Conservation (phyloP, 1,140 invertebrate genomes). For the Bathynomus jamesi region DNA sequence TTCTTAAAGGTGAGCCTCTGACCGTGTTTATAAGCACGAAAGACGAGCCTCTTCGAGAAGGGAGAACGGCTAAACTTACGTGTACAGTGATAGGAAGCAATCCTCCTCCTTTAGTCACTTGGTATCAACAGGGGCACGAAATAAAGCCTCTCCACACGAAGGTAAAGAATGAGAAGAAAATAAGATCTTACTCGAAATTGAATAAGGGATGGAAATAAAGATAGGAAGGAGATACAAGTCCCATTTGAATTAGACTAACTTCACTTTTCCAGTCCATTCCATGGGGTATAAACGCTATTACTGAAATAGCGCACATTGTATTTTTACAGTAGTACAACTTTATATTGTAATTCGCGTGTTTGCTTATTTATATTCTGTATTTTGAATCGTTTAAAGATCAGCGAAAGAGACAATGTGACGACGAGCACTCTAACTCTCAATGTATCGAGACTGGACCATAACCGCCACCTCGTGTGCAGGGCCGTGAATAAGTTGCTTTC, state of each 20-base stretch:
- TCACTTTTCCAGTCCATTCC: not conserved
- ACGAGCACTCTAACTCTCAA: constrained; percentile 9
- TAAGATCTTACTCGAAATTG: no score
- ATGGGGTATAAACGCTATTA: no score
- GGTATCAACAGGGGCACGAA: constrained; percentile 23
- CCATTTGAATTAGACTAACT: not conserved
- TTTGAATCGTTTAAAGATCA: constrained; percentile 5
- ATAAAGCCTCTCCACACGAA: constrained; percentile 10
- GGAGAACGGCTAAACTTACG: not conserved
- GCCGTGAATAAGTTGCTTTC: constrained; percentile 18
- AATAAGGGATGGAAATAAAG: constrained; percentile 3
- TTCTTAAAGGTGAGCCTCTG: constrained; percentile 14
- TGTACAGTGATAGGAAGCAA: constrained; percentile 27
- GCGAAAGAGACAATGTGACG: constrained; percentile 15
- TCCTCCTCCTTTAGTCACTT: constrained; percentile 19
- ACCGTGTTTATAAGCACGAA: constrained; percentile 11
- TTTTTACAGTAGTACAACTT: no score
- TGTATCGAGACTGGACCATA: constrained; percentile 14
- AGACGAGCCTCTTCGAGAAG: constrained; percentile 19
- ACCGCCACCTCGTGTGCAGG: constrained; percentile 9
- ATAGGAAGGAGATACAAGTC: not conserved
- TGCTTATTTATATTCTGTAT: no score
- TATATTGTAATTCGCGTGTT: no score
- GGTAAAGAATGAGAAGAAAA: no score
- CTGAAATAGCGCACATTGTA: no score